A percentile compares a stretch with the other conserved stretches of the same genome.
Conservation (phyloP, 2,113 vertebrate species). For the Syngnathoides biaculeatus region DNA sequence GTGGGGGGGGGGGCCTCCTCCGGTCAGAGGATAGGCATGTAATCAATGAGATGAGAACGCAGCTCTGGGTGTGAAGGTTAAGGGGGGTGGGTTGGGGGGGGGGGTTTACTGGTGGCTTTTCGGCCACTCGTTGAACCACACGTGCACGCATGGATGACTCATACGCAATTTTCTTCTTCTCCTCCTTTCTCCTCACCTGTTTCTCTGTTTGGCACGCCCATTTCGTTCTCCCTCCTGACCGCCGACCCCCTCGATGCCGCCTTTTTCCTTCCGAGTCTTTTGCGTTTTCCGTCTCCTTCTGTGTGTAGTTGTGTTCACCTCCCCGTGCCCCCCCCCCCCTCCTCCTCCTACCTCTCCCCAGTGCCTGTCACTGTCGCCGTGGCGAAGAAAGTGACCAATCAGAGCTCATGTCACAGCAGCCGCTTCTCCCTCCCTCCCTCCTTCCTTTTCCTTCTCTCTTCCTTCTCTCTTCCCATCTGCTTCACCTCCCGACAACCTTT, state of each 20-base stretch:
- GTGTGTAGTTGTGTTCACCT: conserved; percentile 38
- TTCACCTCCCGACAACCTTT: conserved; percentile 53
- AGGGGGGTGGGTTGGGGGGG: too few species aligned
- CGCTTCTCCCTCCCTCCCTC: conserved; percentile 44
- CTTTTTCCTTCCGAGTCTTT: conserved; percentile 13
- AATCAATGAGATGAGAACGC: conserved; percentile 66
- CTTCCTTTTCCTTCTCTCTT: conserved; percentile 27
- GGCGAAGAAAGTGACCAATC: conserved; percentile 70
- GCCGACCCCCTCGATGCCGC: conserved; percentile 36
- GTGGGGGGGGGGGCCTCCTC: too few species aligned
- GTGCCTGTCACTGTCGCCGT: conserved; percentile 66
- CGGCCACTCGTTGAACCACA: conserved; percentile 42
- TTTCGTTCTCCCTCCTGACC: conserved; percentile 37
- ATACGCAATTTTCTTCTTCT: conserved; percentile 32
- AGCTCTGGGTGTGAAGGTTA: conserved; percentile 69
- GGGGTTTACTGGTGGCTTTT: conserved; percentile 48
- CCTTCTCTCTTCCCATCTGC: conserved; percentile 38
- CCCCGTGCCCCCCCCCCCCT: conserved; percentile 33
- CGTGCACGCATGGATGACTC: conserved; percentile 21
- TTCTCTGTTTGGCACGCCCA: conserved; percentile 43
- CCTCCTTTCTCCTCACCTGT: conserved; percentile 51
- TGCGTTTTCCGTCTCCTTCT: conserved; percentile 39
- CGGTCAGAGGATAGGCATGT: conserved; percentile 70
- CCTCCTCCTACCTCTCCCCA: conserved; percentile 57
- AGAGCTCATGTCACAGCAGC: conserved; percentile 42